Conservation (phyloP, 1,140 invertebrate species). For the Drosophila guanche region DNA sequence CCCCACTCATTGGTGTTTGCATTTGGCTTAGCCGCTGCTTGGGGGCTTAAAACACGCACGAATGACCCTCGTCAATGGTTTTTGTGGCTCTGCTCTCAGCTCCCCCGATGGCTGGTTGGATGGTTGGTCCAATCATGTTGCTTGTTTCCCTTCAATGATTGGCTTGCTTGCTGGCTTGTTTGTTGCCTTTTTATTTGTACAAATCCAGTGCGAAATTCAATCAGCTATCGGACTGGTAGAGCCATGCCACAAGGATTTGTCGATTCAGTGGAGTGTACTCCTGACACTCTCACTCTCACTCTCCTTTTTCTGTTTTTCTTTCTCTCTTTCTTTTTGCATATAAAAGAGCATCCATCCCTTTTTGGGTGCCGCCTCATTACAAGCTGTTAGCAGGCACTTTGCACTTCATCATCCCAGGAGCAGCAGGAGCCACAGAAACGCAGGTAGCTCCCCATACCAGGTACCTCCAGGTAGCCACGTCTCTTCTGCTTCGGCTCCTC, state of each 20-base stretch:
- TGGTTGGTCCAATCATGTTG: too few species aligned
- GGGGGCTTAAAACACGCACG: slow-evolving; percentile 37
- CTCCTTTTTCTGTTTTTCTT: background rate
- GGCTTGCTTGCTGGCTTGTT: slow-evolving; percentile 15
- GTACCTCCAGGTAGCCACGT: too few species aligned
- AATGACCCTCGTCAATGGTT: slow-evolving; percentile 59
- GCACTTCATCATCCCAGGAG: slow-evolving; percentile 63
- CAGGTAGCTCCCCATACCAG: too few species aligned
- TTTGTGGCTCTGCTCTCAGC: slow-evolving; percentile 9
- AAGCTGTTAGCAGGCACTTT: slow-evolving; percentile 78
- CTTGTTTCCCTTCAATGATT: slow-evolving; percentile 7
- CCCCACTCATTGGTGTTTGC: slow-evolving; percentile 48
- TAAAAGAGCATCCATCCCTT: slow-evolving; percentile 55
- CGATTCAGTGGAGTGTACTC: slow-evolving; percentile 39
- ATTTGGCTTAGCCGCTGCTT: slow-evolving; percentile 9
- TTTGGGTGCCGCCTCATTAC: slow-evolving; percentile 62
- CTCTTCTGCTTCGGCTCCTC: background rate
- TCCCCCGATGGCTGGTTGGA: too few species aligned
- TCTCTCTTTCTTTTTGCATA: slow-evolving; percentile 18
- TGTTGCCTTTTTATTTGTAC: slow-evolving; percentile 32
- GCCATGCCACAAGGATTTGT: slow-evolving; percentile 22
- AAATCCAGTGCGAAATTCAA: slow-evolving; percentile 47
- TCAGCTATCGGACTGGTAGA: slow-evolving; percentile 28
- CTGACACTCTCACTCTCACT: background rate
- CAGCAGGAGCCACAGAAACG: background rate